These are phyloP conservation scores for Drosophila greeni DNA, from an alignment of 2,888 invertebrate species.

Conservation along the genomic window DNA sequence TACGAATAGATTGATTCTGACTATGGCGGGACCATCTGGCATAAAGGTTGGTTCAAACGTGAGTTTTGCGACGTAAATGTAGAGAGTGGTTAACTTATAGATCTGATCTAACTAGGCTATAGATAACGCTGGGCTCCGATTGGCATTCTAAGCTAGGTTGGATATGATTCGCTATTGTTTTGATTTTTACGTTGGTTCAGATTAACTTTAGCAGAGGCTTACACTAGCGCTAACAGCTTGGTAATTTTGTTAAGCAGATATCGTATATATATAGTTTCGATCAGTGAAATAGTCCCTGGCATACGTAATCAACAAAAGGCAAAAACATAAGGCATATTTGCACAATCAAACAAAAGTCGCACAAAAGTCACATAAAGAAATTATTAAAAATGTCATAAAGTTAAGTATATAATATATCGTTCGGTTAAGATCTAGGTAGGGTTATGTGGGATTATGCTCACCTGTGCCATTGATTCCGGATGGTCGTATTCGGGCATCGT, in stretches of 20 bases:
- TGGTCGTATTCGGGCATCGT: slow-evolving; percentile 95
- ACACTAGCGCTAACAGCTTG: slow-evolving; percentile 20
- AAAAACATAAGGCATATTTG: slow-evolving; percentile 5
- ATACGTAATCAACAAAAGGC: slow-evolving; percentile 2
- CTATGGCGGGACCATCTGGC: slow-evolving; percentile 96
- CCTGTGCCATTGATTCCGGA: slow-evolving; percentile 97
- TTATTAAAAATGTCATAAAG: neutral
- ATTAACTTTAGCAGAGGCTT: slow-evolving; percentile 20
- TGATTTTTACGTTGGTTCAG: neutral
- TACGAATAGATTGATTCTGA: slow-evolving; percentile 98
- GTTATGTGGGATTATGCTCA: slow-evolving; percentile 78
- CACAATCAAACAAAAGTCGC: slow-evolving; percentile 4
- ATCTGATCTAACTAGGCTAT: slow-evolving; percentile 56
- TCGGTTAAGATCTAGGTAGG: slow-evolving; percentile 8
- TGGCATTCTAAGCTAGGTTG: slow-evolving; percentile 26
- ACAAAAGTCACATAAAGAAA: neutral
- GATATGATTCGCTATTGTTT: slow-evolving; percentile 1
- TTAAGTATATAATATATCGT: neutral
- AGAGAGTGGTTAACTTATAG: slow-evolving; percentile 45
- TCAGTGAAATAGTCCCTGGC: neutral
- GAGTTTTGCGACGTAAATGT: slow-evolving; percentile 40
- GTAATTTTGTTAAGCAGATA: slow-evolving; percentile 12
- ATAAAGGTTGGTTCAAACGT: slow-evolving; percentile 74
- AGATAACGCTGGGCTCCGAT: slow-evolving; percentile 25
- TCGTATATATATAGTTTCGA: slow-evolving; percentile 8